Evolutionary conservation across 2,888 invertebrate genomes (phyloP), one percentile per base, ranked within the genome.

Genomic region (Ectobius pallidus): DNA sequence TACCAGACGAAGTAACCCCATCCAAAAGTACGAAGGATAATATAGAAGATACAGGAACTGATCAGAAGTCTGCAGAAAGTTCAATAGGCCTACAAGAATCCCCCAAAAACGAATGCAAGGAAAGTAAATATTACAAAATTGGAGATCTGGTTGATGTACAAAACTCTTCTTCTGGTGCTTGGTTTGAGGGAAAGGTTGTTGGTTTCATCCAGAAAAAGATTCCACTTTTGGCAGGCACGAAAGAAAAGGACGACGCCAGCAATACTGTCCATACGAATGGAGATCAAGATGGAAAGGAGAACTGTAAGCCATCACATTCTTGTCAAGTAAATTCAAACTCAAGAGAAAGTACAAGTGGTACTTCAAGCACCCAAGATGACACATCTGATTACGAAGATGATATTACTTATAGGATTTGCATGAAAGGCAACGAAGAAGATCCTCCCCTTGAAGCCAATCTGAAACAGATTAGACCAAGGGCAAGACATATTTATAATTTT

Each of bases 71-170:
- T 32, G 58, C 2, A 27, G n/a, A 16, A n/a, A 34, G 7, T 7
- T n/a, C n/a, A n/a, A n/a, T n/a, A n/a, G n/a, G n/a, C n/a, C n/a
- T n/a, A n/a, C n/a, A n/a, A n/a, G 34, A 34, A 34, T 34, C 34
- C 11, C 34, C 34, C n/a, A 46, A n/a, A 7, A 30, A 58, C 52
- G 39, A 32, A 0, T 39, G 25, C 22, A n/a, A 2, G n/a, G 39
- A 14, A 1, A 30, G 44, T 46, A 55, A 55, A 55, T 70, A 34
- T 20, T 72, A 70, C 25, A 70, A 84, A 82, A 75, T 83, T 69
- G 91, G 89, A 25, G 92, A 93, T 80, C 81, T 88, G 0, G 83
- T 94, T 71, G 93, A 94, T 81, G 86, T 88, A 68, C 84, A 86
- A 72, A 87, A 91, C 78, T 79, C 81, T n/a, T 84, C 85, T 67